phyloP scores from a whole-genome alignment of 2,113 vertebrate species.

The Hyperoodon ampullatus region DNA sequence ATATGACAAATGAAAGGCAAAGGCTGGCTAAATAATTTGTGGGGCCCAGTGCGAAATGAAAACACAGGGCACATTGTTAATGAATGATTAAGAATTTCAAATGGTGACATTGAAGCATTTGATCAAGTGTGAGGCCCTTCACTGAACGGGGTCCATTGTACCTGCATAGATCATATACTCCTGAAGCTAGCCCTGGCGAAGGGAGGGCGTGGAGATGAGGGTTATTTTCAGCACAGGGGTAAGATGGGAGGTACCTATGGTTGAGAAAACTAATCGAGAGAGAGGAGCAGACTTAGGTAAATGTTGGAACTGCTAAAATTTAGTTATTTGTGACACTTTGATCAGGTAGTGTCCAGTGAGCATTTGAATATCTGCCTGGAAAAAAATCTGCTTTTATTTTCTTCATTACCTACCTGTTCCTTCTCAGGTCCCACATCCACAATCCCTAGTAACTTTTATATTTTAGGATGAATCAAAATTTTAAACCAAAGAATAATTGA shows the following conservation, averaged over 20 bases:
- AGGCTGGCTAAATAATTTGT: neutral
- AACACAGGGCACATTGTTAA: neutral
- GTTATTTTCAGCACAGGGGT: neutral
- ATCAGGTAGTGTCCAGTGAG: neutral
- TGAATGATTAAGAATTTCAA: neutral
- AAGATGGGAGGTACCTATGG: neutral
- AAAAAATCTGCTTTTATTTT: slow-evolving; percentile 10
- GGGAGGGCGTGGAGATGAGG: accelerated
- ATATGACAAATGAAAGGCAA: neutral
- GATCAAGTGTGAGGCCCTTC: neutral
- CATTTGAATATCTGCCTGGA: neutral
- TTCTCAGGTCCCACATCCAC: neutral
- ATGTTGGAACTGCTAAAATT: neutral
- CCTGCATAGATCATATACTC: accelerated
- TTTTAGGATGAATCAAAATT: neutral
- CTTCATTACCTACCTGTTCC: neutral
- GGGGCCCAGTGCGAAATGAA: neutral
- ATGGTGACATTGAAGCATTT: neutral
- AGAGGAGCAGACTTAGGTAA: neutral
- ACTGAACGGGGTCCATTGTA: neutral
- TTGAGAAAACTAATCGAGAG: neutral
- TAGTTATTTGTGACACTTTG: neutral
- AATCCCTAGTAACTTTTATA: neutral
- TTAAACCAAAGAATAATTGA: neutral
- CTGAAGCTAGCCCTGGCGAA: neutral